These are phyloP conservation scores for Branchipolynoe longqiensis DNA, from an alignment of 2,888 invertebrate species.

Conservation along the genomic window DNA sequence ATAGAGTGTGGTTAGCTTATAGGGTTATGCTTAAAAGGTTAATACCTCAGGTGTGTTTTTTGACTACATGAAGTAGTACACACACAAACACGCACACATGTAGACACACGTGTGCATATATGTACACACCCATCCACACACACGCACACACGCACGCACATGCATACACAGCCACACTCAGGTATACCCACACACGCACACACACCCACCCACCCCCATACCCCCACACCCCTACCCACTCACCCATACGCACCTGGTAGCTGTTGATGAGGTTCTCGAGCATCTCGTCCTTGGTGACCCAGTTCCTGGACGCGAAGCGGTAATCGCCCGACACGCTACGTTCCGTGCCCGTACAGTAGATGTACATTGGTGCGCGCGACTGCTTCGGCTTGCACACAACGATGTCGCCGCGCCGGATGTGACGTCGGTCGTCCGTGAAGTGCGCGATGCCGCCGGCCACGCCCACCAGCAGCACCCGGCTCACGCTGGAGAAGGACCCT, in stretches of 20 bases:
- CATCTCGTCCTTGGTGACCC: constrained; percentile 89
- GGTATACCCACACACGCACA: too few relatives aligned
- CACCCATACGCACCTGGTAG: constrained; percentile 80
- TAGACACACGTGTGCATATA: too few relatives aligned
- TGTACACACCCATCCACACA: too few relatives aligned
- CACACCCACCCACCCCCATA: too few relatives aligned
- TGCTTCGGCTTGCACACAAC: constrained; percentile 77
- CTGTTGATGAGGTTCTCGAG: constrained; percentile 88
- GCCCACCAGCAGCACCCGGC: constrained; percentile 97
- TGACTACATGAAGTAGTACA: too few relatives aligned
- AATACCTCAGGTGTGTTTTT: too few relatives aligned
- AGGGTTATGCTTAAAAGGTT: too few relatives aligned
- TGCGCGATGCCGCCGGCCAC: constrained; percentile 98
- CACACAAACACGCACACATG: too few relatives aligned
- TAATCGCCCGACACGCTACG: constrained; percentile 52
- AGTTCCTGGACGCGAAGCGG: constrained; percentile 90
- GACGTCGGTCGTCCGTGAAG: constrained; percentile 93
- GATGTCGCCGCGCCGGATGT: constrained; percentile 90
- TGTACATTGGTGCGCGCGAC: constrained; percentile 85
- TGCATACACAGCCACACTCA: too few relatives aligned
- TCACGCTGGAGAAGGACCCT: constrained; percentile 89
- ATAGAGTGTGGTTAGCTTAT: too few relatives aligned
- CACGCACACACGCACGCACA: too few relatives aligned
- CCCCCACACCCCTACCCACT: too few relatives aligned
- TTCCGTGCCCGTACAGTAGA: constrained; percentile 87